These are phyloP conservation scores for Lethenteron camtschaticum DNA, from an alignment of 2,113 vertebrate genomes.

Conservation along the genomic window DNA sequence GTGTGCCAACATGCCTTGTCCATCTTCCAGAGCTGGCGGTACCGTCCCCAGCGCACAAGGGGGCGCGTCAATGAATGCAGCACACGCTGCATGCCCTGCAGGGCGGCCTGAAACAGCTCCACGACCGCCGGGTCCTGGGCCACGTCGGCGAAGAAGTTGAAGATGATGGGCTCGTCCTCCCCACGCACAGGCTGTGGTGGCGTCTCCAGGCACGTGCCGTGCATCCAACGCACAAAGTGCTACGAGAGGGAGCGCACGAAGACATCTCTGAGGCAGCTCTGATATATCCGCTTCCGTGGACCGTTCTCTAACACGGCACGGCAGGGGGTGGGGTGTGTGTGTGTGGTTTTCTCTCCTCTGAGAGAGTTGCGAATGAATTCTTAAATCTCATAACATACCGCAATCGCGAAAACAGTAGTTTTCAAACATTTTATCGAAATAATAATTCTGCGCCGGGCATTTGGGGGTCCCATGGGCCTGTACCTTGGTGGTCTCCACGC, in stretches of 20 bases:
- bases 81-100: constrained; percentile 36
- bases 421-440: too few species aligned
- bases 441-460: too few species aligned
- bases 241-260: constrained; percentile 13
- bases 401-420: too few species aligned
- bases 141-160: constrained; percentile 51
- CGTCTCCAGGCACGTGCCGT: constrained; percentile 54
- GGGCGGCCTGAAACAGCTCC: constrained; percentile 30
- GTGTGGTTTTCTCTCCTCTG: too few species aligned
- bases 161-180: constrained; percentile 27
- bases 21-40: constrained; percentile 47
- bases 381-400: too few species aligned
- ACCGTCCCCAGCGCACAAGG: constrained; percentile 46
- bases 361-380: too few species aligned
- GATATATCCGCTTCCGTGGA: too few species aligned
- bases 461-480: background rate
- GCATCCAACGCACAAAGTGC: constrained; percentile 74
- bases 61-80: constrained; percentile 28
- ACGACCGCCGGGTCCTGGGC: constrained; percentile 35
- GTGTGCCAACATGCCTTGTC: constrained; percentile 22
- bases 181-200: constrained; percentile 29
- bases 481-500: constrained; percentile 57
- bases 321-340: too few species aligned
- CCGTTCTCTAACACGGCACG: too few species aligned
- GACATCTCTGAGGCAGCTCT: too few species aligned